These are phyloP conservation scores for Lordiphosa mommai DNA, from an alignment of 1,140 invertebrate genomes.

Conservation along the genomic window DNA sequence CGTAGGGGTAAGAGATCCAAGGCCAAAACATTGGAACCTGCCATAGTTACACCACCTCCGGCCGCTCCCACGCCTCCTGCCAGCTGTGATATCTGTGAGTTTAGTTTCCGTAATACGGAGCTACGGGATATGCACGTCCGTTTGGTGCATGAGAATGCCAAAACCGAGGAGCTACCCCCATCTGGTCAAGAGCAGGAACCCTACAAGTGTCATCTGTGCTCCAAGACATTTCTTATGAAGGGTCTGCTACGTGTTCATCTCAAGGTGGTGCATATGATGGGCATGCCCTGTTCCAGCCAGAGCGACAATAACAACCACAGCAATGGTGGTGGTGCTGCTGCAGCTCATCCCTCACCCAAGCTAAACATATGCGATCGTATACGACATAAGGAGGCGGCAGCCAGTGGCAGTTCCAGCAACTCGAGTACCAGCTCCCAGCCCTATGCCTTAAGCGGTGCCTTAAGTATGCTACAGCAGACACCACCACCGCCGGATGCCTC, in stretches of 20 bases:
- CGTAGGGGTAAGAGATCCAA: constrained; percentile 39
- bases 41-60: not conserved
- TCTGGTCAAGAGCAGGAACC: constrained; percentile 65
- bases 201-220: constrained; percentile 88
- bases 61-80: constrained; percentile 33
- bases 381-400: constrained; percentile 55
- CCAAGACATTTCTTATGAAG: constrained; percentile 89
- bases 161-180: constrained; percentile 9
- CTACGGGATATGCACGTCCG: constrained; percentile 88
- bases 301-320: constrained; percentile 1
- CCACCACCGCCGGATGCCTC: constrained; percentile 7
- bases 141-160: constrained; percentile 84
- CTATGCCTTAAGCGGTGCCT: constrained; percentile 54
- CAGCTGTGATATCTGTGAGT: constrained; percentile 86
- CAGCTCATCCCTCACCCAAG: constrained; percentile 42
- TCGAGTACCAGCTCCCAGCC: constrained; percentile 27
- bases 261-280: constrained; percentile 86
- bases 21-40: constrained; percentile 22
- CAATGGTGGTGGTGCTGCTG: not conserved
- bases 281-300: constrained; percentile 61
- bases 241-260: constrained; percentile 91
- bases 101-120: constrained; percentile 85
- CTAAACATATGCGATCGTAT: constrained; percentile 77
- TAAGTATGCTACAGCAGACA: constrained; percentile 61
- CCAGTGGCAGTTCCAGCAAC: constrained; percentile 1